Conservation (phyloP, 1,140 invertebrate genomes). For the Steinernema feltiae region DNA sequence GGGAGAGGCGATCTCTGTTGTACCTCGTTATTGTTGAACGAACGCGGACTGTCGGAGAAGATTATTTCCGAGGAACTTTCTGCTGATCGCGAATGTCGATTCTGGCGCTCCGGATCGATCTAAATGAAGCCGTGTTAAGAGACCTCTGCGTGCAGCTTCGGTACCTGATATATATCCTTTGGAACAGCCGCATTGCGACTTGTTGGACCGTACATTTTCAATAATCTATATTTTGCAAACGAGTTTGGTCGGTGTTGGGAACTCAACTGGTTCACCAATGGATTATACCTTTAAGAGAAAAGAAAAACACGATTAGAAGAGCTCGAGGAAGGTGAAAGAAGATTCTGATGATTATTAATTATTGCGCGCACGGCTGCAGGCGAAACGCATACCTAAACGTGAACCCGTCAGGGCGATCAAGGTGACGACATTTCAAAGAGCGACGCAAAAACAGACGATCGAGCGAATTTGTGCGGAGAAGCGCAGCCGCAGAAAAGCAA, state of each 20-base stretch:
- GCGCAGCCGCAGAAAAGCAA: no score
- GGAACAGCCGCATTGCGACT: conserved; percentile 14
- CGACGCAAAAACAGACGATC: no score
- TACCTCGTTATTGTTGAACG: conserved; percentile 7
- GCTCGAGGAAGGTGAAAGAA: background rate
- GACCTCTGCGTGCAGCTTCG: background rate
- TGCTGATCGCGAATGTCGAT: conserved; percentile 8
- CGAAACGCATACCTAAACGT: background rate
- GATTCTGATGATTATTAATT: background rate
- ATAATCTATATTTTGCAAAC: conserved; percentile 9
- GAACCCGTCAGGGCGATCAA: no score
- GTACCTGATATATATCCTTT: conserved; percentile 11
- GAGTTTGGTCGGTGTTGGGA: background rate
- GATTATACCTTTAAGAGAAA: conserved; percentile 14
- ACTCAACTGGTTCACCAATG: conserved; percentile 6
- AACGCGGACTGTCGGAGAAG: conserved; percentile 9
- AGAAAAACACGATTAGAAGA: background rate
- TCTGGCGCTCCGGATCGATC: background rate
- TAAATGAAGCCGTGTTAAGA: background rate
- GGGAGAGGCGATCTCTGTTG: no score
- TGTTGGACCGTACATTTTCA: conserved; percentile 13
- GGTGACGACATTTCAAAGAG: no score
- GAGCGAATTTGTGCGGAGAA: no score
- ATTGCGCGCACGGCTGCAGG: background rate
- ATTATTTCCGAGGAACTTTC: conserved; percentile 1